Conservation (phyloP, 2,888 invertebrate species). For the Pristionchus japonicus region DNA sequence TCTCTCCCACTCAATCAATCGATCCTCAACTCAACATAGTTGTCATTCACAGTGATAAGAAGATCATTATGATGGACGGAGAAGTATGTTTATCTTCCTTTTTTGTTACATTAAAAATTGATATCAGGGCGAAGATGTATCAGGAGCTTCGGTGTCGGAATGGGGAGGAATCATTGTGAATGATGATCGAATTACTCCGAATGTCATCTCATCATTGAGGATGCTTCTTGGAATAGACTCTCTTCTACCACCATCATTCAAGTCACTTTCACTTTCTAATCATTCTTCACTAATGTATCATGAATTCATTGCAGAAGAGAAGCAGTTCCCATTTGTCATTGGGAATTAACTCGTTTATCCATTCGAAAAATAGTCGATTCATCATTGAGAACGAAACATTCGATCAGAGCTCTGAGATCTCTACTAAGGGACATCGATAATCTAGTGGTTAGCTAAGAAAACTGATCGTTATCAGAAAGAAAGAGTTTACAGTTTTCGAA, state of each 20-base stretch:
- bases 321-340: slow-evolving; percentile 56
- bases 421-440: slow-evolving; percentile 30
- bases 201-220: slow-evolving; percentile 66
- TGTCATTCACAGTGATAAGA: slow-evolving; percentile 53
- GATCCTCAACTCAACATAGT: slow-evolving; percentile 55
- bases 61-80: slow-evolving; percentile 57
- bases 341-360: slow-evolving; percentile 55
- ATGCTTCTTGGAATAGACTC: slow-evolving; percentile 60
- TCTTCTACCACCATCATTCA: slow-evolving; percentile 52
- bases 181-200: slow-evolving; percentile 38
- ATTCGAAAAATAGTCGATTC: slow-evolving; percentile 8
- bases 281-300: background rate
- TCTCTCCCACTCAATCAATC: slow-evolving; percentile 54
- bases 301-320: slow-evolving; percentile 47
- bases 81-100: background rate
- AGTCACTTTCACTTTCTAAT: background rate
- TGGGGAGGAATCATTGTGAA: slow-evolving; percentile 68
- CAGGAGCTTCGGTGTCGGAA: slow-evolving; percentile 65
- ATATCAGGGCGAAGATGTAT: slow-evolving; percentile 55
- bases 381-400: slow-evolving; percentile 25
- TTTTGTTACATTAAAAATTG: background rate
- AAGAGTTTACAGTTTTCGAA: slow-evolving; percentile 1
- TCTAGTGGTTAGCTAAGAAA: slow-evolving; percentile 3
- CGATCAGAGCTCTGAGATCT: slow-evolving; percentile 10
- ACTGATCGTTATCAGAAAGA: background rate